Evolutionary conservation across 2,113 vertebrate species (phyloP).

Genomic region (Sinosuthora webbiana): DNA sequence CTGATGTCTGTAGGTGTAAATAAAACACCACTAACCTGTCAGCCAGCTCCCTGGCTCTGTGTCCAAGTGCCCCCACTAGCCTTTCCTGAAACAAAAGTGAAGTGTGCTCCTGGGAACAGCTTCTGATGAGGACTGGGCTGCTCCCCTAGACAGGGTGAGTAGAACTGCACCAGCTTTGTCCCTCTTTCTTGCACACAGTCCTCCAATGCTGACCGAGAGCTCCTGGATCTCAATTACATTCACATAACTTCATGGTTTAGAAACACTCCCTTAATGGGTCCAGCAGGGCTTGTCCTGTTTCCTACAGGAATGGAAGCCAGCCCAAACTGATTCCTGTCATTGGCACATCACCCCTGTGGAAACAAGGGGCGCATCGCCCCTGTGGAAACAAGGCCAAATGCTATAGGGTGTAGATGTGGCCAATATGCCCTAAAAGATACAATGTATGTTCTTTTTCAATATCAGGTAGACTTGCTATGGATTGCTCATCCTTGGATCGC

Average conservation of each 20-base stretch:
- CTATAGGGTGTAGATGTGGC: neutral
- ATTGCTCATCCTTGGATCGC: neutral
- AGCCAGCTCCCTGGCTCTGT: neutral
- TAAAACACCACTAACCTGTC: neutral
- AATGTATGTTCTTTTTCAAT: neutral
- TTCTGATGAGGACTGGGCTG: neutral
- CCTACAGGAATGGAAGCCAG: neutral
- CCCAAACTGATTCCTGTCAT: neutral
- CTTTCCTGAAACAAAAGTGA: neutral
- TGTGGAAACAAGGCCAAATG: neutral
- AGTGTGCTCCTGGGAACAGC: neutral
- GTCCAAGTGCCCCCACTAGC: neutral
- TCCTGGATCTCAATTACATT: neutral
- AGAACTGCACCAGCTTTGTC: neutral
- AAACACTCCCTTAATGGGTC: neutral
- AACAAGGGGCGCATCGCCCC: neutral
- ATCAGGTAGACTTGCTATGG: neutral
- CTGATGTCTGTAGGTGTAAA: neutral
- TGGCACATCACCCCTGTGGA: neutral
- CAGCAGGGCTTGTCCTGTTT: neutral
- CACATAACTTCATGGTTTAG: neutral
- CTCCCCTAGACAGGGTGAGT: neutral
- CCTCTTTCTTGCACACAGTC: accelerated
- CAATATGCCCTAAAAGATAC: neutral
- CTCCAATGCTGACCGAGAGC: neutral